phyloP scores from a whole-genome alignment of 2,888 invertebrate species.

The Cerceris ruficornis region DNA sequence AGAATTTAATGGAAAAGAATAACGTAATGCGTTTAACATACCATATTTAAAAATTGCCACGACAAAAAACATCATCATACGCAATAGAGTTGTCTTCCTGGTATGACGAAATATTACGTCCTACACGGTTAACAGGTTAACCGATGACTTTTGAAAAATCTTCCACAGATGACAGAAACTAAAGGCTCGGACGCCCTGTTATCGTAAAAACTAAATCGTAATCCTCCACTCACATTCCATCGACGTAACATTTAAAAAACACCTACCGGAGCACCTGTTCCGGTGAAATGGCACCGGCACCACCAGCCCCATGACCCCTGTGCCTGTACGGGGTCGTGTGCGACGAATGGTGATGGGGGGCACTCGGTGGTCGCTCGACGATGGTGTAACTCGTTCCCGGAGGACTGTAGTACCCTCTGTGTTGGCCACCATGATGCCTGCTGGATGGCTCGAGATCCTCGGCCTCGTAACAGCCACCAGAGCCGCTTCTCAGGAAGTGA shows the following conservation, averaged over 20 bases:
- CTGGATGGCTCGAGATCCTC: conserved; percentile 79
- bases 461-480: conserved; percentile 78
- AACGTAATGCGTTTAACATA: no score
- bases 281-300: conserved; percentile 87
- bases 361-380: conserved; percentile 90
- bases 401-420: conserved; percentile 90
- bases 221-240: no score
- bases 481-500: conserved; percentile 81
- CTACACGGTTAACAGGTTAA: no score
- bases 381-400: conserved; percentile 95
- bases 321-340: conserved; percentile 81
- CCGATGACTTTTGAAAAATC: no score
- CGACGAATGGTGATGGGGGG: conserved; percentile 87
- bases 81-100: no score
- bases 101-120: no score
- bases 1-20: no score
- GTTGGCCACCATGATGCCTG: conserved; percentile 84
- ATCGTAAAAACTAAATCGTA: no score
- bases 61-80: no score
- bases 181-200: no score
- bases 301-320: conserved; percentile 82
- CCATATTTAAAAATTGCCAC: no score
- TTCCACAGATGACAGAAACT: no score
- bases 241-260: neutral
- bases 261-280: conserved; percentile 88